Percentiles rank a stretch among this genome's conserved stretches.
Conservation (phyloP, 2,888 invertebrate species). For the Ptilodon capucinus region DNA sequence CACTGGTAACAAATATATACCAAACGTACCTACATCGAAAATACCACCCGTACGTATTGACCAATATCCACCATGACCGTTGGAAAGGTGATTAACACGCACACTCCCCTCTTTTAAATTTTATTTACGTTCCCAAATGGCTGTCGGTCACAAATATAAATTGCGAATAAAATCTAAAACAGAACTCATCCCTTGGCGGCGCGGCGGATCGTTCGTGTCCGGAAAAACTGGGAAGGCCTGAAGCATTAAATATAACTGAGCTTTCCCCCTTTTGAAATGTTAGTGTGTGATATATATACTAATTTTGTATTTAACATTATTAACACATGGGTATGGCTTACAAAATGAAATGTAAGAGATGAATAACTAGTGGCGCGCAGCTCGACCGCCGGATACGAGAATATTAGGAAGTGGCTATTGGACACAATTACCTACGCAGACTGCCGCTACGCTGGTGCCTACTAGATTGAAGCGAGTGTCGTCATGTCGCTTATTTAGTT, state of each 20-base stretch:
- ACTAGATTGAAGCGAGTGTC: constrained; percentile 11
- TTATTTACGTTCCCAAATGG: constrained; percentile 50
- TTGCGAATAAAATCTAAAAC: constrained; percentile 52
- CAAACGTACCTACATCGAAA: too few species aligned
- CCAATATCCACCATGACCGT: constrained; percentile 23
- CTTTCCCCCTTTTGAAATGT: constrained; percentile 34
- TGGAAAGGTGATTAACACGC: constrained; percentile 28
- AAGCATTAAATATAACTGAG: constrained; percentile 36
- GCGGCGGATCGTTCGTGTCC: constrained; percentile 30
- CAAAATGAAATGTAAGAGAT: background rate
- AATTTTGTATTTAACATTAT: too few species aligned
- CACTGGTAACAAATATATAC: too few species aligned
- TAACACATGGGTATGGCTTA: too few species aligned
- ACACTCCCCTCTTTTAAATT: constrained; percentile 44
- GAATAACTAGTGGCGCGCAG: constrained; percentile 8
- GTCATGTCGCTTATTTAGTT: background rate
- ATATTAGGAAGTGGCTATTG: constrained; percentile 78
- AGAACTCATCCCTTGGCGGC: constrained; percentile 40
- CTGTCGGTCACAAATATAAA: constrained; percentile 59
- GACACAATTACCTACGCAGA: constrained; percentile 62
- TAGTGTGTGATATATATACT: too few species aligned
- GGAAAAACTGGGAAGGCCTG: constrained; percentile 40
- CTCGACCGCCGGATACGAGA: constrained; percentile 66
- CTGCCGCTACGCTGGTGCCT: constrained; percentile 21
- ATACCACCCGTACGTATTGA: constrained; percentile 11